Base-by-base conservation (phyloP, 1,140 invertebrate species). In the Alviniconcha marisindica region DNA sequence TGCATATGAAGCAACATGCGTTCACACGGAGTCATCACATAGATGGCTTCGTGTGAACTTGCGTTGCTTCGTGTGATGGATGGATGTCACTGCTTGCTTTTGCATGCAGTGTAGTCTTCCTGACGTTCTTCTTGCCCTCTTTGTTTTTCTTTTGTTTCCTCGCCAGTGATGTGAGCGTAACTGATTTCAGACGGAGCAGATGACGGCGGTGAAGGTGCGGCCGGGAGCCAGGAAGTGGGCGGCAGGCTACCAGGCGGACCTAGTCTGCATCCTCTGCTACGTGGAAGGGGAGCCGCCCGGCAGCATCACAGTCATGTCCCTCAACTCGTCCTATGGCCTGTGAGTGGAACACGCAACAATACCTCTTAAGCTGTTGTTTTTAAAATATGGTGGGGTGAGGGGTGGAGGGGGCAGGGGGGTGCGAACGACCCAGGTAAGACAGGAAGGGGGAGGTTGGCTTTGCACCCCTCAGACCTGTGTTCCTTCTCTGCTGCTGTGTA, bases 251-350 rank as follows among this genome's bases (percentile, higher is more conserved):
- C 98, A 99, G 94, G 96, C 98, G 12, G 97, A 98, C 88, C 94
- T 99, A 74, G 97, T 99, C 86, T 99, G 98, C 94, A 94, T 99
- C 85, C 97, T 97, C 73, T 96, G 96, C 36, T 96, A 96, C 93
- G 94, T 95, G 79, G 96, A 96, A 90, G 96, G 95, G 81, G 96
- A 96, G 91, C 94, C 96, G 73, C 95, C 97, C 44, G 96, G 96
- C 87, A 95, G 96, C 90, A 97, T 99, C 80, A 96, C 97, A 82
- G 96, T 97, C 83, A 95, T 99, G 89, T 96, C 96, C 89, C 95
- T 99, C 91, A 99, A 99, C 93, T 98, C 98, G 87, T 97, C 97
- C 40, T 99, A 98, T 94, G 98, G 98, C 92, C 94, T 99, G 97
- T 99, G 95, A 97, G 97, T 96, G 21, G 14, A 31, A 60, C 2